Conservation (phyloP, 2,888 invertebrate genomes). For the Parthenolecanium corni region DNA sequence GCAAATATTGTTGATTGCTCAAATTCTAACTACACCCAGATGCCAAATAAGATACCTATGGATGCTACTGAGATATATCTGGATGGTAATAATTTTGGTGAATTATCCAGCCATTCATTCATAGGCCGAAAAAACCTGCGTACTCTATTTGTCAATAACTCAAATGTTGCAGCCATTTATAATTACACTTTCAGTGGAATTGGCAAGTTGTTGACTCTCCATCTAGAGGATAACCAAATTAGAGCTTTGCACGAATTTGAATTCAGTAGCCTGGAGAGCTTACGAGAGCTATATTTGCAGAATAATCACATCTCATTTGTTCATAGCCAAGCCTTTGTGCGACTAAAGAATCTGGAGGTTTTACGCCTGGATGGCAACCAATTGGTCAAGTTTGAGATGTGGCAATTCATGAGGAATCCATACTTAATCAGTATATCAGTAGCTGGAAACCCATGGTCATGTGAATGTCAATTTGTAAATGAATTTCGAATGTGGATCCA, state of each 20-base stretch:
- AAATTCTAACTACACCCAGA: slow-evolving; percentile 61
- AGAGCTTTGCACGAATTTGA: slow-evolving; percentile 69
- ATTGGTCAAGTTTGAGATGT: slow-evolving; percentile 68
- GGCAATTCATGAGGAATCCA: slow-evolving; percentile 72
- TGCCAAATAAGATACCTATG: slow-evolving; percentile 84
- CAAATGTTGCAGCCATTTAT: slow-evolving; percentile 69
- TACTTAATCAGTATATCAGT: slow-evolving; percentile 77
- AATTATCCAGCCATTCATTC: slow-evolving; percentile 77
- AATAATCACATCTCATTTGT: slow-evolving; percentile 71
- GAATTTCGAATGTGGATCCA: slow-evolving; percentile 69
- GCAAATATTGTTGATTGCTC: slow-evolving; percentile 89
- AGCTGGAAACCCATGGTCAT: slow-evolving; percentile 78
- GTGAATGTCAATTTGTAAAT: slow-evolving; percentile 74
- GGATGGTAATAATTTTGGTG: slow-evolving; percentile 80
- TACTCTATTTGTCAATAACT: slow-evolving; percentile 77
- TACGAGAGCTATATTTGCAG: slow-evolving; percentile 76
- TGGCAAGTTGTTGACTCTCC: slow-evolving; percentile 62
- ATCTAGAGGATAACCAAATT: slow-evolving; percentile 77
- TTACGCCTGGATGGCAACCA: slow-evolving; percentile 74
- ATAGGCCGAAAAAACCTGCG: slow-evolving; percentile 82
- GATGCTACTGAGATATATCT: slow-evolving; percentile 89
- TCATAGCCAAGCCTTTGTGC: slow-evolving; percentile 72
- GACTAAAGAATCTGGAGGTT: slow-evolving; percentile 69
- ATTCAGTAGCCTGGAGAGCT: slow-evolving; percentile 64
- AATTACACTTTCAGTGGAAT: slow-evolving; percentile 86